phyloP scores from a whole-genome alignment of 2,888 invertebrate species.

The Callosobruchus maculatus region DNA sequence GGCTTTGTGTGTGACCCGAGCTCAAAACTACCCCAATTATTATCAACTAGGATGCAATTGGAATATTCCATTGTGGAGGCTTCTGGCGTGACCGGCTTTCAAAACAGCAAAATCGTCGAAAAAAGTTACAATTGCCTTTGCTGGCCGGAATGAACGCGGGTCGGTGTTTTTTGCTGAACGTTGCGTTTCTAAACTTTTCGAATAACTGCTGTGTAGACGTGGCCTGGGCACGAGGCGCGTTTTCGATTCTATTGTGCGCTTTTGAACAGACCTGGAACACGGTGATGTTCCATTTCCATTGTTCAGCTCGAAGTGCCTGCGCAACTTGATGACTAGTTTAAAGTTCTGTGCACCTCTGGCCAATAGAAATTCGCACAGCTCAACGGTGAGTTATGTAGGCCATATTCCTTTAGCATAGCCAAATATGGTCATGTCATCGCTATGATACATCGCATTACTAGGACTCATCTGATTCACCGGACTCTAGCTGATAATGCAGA shows the following conservation, averaged over 20 bases:
- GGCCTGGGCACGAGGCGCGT: too few relatives aligned
- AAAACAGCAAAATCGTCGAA: background rate
- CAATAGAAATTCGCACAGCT: too few relatives aligned
- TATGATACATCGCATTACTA: too few relatives aligned
- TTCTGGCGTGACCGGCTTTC: background rate
- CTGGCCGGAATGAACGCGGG: background rate
- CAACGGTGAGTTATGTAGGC: too few relatives aligned
- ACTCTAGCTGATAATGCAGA: too few relatives aligned
- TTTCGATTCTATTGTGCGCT: background rate
- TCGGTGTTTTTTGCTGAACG: background rate
- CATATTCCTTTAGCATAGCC: too few relatives aligned
- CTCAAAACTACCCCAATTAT: too few relatives aligned
- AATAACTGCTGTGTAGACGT: background rate
- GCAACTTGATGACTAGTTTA: too few relatives aligned
- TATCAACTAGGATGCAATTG: background rate
- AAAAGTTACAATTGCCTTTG: background rate
- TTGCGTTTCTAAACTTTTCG: background rate
- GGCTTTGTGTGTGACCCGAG: too few relatives aligned
- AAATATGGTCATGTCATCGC: too few relatives aligned
- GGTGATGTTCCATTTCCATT: background rate
- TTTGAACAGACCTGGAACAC: background rate
- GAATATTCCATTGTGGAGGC: background rate
- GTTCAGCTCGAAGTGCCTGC: background rate
- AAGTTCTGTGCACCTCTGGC: too few relatives aligned
- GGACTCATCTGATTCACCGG: too few relatives aligned